Evolutionary conservation across 2,888 invertebrate genomes (phyloP), one percentile per base, ranked within the genome.

Genomic region (Notocelia uddmanniana): DNA sequence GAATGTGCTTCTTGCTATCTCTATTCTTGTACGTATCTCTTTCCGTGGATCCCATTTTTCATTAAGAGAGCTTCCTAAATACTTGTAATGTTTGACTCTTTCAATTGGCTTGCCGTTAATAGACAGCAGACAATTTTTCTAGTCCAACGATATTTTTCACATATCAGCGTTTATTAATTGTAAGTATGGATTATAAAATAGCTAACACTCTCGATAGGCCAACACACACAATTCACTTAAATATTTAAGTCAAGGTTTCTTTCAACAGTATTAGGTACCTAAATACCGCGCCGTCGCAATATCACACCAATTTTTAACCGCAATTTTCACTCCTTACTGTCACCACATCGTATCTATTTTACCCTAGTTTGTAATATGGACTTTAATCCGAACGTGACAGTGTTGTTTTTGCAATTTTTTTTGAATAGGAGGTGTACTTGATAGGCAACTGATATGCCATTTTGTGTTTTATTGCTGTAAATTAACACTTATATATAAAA

Each of bases 401-500:
- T 0, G 63, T 52, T 23, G 10, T 1, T 37, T 52, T 37, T 64
- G 8, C 6, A 26, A 63, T 1, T 15, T 6, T 10, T 6, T 0
- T 21, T 21, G 21, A 21, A 34, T 63, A 64, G 0, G 50, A 21
- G 31, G 19, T 34, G 19, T 31, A 11, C 18, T 13, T 34, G 52
- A 19, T n/a, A 52, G 1, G 11, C 11, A 18, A 19, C 10, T 19
- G 10, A 23, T 50, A 52, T 63, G 50, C 50, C 21, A 64, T 64
- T n/a, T 64, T 52, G 6, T 21, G 52, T 34, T 64, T 63, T 64
- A 52, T 63, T 52, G 21, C 15, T 13, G 19, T 31, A 64, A 64
- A 64, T 52, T 64, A 64, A 64, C 37, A 64, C 52, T 34, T 10
- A 52, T 31, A 34, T 62, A 62, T 52, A 52, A 63, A 63, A 63